Base-by-base conservation (phyloP, 1,140 invertebrate genomes). In the Pachyrhynchus sulphureomaculatus region DNA sequence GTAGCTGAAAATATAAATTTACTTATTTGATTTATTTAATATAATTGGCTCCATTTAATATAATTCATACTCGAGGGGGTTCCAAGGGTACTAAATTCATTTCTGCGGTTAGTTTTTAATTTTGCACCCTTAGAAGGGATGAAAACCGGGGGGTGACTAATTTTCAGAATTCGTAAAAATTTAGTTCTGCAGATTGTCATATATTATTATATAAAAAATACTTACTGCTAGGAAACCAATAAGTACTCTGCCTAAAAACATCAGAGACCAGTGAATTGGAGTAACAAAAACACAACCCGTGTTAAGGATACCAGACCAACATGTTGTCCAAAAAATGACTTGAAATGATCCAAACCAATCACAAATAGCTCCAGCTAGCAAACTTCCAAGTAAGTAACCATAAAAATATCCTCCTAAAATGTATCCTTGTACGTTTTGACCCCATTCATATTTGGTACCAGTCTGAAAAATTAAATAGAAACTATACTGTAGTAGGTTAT, bases 391-490 rank as follows among this genome's bases (percentile, higher is more conserved):
- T 8, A 71, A 54, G 53, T 72, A 75, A 24, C 84, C 88, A 75
- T 83, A 88, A 70, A 87, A 88, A 67, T 88, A 89, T 2, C 81
- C 80, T 1, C 84, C 79, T 21, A 89, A 63, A 12, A 89, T 75
- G 0, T 83, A 59, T 0, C 85, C 86, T 78, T 88, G 86, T 41
- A 83, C 72, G 33, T 75, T 73, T 59, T 81, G 74, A 56, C 74
- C 77, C 84, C 84, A 86, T 33, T 81, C 72, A 51, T 76, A 86
- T 29, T 82, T 56, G 21, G 39, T 24, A 15, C 67, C 68, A 23
- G 64, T 68, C 70, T 70, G 45, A 52, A 66, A 64, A 39, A 47
- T 44, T 24, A 55, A 48, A 21, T 2, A 48, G 26, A 6, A 23
- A 41, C 10, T 13, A 32, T 6, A 32, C 12, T 12, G 29, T 41